Base-by-base conservation (phyloP, 2,888 invertebrate species). In the Iselma pallidipennis region DNA sequence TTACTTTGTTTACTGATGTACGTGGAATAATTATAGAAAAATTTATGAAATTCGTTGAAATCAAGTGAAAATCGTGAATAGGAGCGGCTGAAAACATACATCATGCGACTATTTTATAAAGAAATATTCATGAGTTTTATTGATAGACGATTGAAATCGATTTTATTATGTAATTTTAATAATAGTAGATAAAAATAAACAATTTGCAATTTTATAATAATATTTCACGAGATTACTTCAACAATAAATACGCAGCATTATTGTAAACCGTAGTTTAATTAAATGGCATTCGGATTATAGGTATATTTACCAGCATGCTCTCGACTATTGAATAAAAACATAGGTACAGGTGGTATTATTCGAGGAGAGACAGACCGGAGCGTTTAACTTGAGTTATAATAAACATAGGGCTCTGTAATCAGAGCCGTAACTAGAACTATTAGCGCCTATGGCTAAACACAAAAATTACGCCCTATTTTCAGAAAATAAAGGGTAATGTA, bases 31-130 rank as follows among this genome's bases (percentile, higher is more conserved):
- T 45, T 45, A 23, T 45, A 12, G 45, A 12, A 21, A 12, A 45
- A 42, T 28, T 28, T 6, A 28, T 28, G 28, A 28, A 28, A 28
- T 28, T 28, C 28, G 9, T 28, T 28, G 28, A 28, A 28, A 28
- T 28, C 28, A 1, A 5, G 28, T 48, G 5, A 48, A 16, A 52
- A 52, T 52, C 52, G 52, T 52, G 52, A 28, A 28, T 21, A 14
- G 52, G 52, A 52, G 28, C 52, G 52, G 52, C 29, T 31, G 9
- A 29, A 21, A 16, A 21, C 33, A 52, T 52, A 23, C 4, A 51
- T 12, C 1, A 19, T 19, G 9, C 6, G 28, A 7, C 9, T 6
- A 28, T 7, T 28, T 28, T n/a, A n/a, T n/a, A n/a, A n/a, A n/a
- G n/a, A n/a, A n/a, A n/a, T n/a, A n/a, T n/a, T n/a, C n/a, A n/a